Conservation (phyloP, 2,888 invertebrate species). For the Lithophane leautieri region DNA sequence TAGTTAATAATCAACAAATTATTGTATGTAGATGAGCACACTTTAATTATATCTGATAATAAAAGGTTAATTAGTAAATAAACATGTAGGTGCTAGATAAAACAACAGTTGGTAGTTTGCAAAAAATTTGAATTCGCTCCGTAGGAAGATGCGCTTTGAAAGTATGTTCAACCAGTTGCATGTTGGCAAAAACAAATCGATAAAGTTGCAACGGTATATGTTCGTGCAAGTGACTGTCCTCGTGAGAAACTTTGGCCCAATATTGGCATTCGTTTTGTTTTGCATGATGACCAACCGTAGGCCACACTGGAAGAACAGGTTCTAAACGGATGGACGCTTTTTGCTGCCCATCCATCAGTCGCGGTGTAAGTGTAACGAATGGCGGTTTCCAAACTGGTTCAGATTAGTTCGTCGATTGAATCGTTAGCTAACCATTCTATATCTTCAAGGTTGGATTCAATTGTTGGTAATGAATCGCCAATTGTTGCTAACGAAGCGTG, state of each 20-base stretch:
- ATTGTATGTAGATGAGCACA: slow-evolving; percentile 31
- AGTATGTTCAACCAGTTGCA: slow-evolving; percentile 31
- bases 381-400: slow-evolving; percentile 48
- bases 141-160: slow-evolving; percentile 6
- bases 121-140: not conserved
- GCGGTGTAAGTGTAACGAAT: slow-evolving; percentile 44
- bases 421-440: slow-evolving; percentile 33
- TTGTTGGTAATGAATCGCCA: slow-evolving; percentile 45
- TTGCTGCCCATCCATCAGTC: slow-evolving; percentile 34
- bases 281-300: slow-evolving; percentile 61
- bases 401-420: slow-evolving; percentile 39
- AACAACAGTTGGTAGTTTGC: not conserved
- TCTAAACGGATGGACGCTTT: slow-evolving; percentile 47
- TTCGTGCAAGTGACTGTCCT: slow-evolving; percentile 61
- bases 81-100: slow-evolving; percentile 15
- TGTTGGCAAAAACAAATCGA: slow-evolving; percentile 55
- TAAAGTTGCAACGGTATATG: slow-evolving; percentile 53
- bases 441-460: slow-evolving; percentile 45
- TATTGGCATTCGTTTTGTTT: slow-evolving; percentile 68
- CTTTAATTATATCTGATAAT: slow-evolving; percentile 20
- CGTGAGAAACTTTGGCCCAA: slow-evolving; percentile 68
- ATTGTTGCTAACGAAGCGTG: slow-evolving; percentile 35
- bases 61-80: slow-evolving; percentile 17
- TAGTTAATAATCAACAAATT: slow-evolving; percentile 28
- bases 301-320: slow-evolving; percentile 49